Evolutionary conservation across 2,113 vertebrate species (phyloP).

Genomic region (Ahaetulla prasina): DNA sequence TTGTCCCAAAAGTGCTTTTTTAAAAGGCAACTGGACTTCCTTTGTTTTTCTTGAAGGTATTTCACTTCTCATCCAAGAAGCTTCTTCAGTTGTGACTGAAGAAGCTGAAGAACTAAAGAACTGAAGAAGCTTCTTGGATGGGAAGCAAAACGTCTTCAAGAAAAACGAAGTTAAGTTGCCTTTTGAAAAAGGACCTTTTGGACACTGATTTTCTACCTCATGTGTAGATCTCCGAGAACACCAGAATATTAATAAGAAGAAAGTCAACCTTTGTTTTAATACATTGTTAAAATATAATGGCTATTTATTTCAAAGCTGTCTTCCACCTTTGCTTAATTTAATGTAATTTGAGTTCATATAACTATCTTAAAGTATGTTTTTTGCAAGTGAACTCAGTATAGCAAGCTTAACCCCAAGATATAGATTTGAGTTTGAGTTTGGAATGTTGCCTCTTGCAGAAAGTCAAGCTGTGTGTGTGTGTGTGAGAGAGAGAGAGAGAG

Average conservation of each 20-base stretch:
- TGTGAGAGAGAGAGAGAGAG: too few species aligned
- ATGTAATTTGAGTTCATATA: not conserved
- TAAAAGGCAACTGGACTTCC: not conserved
- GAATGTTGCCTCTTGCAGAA: not conserved
- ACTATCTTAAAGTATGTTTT: not conserved
- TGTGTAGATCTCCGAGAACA: not conserved
- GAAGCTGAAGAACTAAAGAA: not conserved
- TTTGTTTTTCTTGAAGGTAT: not conserved
- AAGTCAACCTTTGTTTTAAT: not conserved
- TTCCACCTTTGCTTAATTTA: not conserved
- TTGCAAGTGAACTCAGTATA: not conserved
- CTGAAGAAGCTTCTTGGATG: not conserved
- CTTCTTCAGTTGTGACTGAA: not conserved
- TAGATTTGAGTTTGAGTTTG: not conserved
- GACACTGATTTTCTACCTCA: not conserved
- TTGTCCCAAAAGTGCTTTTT: not conserved
- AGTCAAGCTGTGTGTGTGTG: not conserved
- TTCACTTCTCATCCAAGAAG: not conserved
- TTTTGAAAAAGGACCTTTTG: not conserved
- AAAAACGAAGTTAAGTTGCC: not conserved
- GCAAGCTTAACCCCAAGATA: not conserved
- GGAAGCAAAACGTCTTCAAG: not conserved
- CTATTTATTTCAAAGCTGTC: not conserved
- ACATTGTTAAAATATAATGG: not conserved
- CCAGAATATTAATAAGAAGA: not conserved